Evolutionary conservation across 2,888 invertebrate species (phyloP), one percentile per base, ranked within the genome.

Genomic region (Scaptomyza tumidula): DNA sequence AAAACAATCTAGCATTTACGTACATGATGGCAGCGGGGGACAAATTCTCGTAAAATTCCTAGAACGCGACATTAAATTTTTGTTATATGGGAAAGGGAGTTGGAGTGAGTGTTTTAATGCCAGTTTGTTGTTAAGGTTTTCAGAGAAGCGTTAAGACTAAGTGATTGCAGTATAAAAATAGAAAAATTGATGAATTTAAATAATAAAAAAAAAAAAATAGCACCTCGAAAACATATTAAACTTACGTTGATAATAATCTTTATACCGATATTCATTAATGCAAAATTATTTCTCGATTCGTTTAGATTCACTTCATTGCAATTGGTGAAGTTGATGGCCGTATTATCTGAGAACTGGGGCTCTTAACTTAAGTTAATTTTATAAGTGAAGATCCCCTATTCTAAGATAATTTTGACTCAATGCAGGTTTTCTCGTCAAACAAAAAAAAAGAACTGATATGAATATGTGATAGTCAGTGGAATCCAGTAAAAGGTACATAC

Each of bases 311-410:
- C 4, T 24, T 24, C 5, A 24, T 24, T 24, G 1, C 3, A 3
- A 24, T 24, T 29, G 61, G 2, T 52, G 62, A 19, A 13, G 44
- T 33, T 31, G 24, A n/a, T 45, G 49, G 78, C 68, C 82, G 55
- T 53, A 59, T 87, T 81, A 69, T 71, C 82, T 65, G 64, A 83
- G 88, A 87, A 85, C 65, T 50, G 64, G 65, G 77, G 82, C 52
- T 79, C 88, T 87, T 87, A 83, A 61, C 82, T 87, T 76, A 16
- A 39, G 10, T 43, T 9, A 1, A 14, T 24, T 0, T 6, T 6
- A 2, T 50, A 79, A 82, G 88, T 77, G 69, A 87, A 85, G 88
- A 70, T 85, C 82, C 80, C 69, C 80, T 87, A 81, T 85, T 83
- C 82, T 83, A 83, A 87, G 80, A 71, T 49, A 83, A 83, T 62